A percentile compares a stretch with the other conserved stretches of the same genome.
phyloP scores from a whole-genome alignment of 2,113 vertebrate genomes.

The Lathamus discolor region DNA sequence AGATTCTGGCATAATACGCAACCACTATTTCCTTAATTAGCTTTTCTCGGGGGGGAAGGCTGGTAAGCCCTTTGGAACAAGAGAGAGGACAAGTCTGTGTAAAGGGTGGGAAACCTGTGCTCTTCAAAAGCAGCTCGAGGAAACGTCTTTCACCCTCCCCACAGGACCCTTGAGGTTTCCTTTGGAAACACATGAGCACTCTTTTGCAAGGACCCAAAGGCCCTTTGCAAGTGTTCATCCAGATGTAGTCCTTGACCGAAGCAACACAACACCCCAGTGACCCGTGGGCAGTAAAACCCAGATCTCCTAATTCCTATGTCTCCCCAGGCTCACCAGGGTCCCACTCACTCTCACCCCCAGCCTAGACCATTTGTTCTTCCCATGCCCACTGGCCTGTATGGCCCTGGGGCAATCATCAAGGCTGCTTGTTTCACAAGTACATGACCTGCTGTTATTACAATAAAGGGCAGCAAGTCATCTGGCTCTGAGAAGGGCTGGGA shows the following conservation, averaged over 20 bases:
- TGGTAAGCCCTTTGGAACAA: background rate
- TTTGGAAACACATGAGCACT: background rate
- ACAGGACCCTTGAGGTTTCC: background rate
- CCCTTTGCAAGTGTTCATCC: background rate
- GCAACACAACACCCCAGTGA: background rate
- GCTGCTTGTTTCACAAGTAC: background rate
- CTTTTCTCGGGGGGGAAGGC: background rate
- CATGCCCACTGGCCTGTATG: fast-evolving
- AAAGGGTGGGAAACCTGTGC: background rate
- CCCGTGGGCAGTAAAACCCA: background rate
- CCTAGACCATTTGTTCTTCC: background rate
- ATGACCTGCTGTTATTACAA: background rate
- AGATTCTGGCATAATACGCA: background rate
- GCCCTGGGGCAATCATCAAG: background rate
- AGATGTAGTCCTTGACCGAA: background rate
- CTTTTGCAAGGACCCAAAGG: background rate
- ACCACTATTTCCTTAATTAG: background rate
- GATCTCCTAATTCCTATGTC: background rate
- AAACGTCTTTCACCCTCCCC: background rate
- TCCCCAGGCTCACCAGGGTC: background rate
- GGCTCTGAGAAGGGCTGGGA: background rate
- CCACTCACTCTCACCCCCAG: background rate
- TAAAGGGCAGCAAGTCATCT: background rate
- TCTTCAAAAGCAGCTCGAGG: background rate
- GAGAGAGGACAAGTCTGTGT: background rate